Conservation (phyloP, 2,888 invertebrate genomes). For the Polia nebulosa region DNA sequence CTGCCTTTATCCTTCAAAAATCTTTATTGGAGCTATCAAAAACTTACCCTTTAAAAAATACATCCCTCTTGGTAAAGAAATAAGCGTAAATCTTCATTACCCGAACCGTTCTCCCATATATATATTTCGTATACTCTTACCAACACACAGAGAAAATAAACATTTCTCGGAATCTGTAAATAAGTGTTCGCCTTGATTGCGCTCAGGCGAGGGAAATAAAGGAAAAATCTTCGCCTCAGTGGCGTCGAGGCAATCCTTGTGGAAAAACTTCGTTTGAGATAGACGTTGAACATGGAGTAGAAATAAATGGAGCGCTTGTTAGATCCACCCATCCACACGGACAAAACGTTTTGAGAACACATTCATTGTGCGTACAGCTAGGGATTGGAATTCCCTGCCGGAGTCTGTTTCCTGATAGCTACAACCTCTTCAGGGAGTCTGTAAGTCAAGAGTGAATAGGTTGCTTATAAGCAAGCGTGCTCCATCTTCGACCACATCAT, state of each 20-base stretch:
- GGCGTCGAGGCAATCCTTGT: conserved; percentile 29
- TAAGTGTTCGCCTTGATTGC: conserved; percentile 37
- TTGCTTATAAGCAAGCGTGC: too few relatives aligned
- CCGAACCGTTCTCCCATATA: neutral
- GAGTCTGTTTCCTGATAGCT: too few relatives aligned
- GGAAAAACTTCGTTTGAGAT: conserved; percentile 19
- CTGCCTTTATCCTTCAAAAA: neutral
- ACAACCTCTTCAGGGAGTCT: too few relatives aligned
- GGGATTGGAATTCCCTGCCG: too few relatives aligned
- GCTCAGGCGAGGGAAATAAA: conserved; percentile 32
- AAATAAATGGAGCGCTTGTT: neutral
- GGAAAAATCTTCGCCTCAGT: conserved; percentile 25
- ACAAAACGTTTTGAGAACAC: too few relatives aligned
- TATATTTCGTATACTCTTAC: neutral
- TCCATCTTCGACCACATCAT: too few relatives aligned
- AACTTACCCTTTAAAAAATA: neutral
- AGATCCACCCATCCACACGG: too few relatives aligned
- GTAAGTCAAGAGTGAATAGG: too few relatives aligned
- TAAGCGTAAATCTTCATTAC: neutral
- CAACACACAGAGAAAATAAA: neutral
- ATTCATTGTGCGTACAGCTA: too few relatives aligned
- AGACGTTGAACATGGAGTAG: conserved; percentile 8
- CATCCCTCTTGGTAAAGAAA: neutral
- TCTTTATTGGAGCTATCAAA: too few relatives aligned
- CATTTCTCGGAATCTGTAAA: conserved; percentile 37